phyloP scores from a whole-genome alignment of 2,888 invertebrate genomes.

The Athrips mouffetella region DNA sequence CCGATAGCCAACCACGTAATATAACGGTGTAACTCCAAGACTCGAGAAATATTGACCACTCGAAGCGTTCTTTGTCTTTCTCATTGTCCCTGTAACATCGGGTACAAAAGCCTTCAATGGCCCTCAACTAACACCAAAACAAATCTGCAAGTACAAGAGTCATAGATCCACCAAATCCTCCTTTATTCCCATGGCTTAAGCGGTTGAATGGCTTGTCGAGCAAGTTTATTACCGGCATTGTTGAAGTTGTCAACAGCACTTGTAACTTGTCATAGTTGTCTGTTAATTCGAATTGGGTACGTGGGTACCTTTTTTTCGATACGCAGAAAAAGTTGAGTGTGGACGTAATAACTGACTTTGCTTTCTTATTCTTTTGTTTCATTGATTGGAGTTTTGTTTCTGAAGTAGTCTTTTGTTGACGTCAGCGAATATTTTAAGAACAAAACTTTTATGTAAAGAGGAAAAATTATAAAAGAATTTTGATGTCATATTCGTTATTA shows the following conservation, averaged over 20 bases:
- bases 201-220: slow-evolving; percentile 7
- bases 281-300: slow-evolving; percentile 69
- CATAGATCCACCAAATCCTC: slow-evolving; percentile 25
- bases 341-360: slow-evolving; percentile 42
- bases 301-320: slow-evolving; percentile 46
- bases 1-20: slow-evolving; percentile 38
- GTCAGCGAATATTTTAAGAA: neutral
- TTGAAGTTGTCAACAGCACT: slow-evolving; percentile 51
- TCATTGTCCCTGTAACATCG: slow-evolving; percentile 64
- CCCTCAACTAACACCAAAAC: slow-evolving; percentile 37
- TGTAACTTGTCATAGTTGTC: slow-evolving; percentile 74
- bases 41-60: slow-evolving; percentile 65
- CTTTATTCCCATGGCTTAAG: slow-evolving; percentile 32
- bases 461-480: neutral
- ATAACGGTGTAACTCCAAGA: slow-evolving; percentile 46
- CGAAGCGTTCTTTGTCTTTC: slow-evolving; percentile 61
- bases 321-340: slow-evolving; percentile 56
- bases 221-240: slow-evolving; percentile 22
- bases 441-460: no score
- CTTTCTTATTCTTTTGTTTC: slow-evolving; percentile 31
- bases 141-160: slow-evolving; percentile 26
- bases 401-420: slow-evolving; percentile 13
- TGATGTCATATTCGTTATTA: neutral
- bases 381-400: slow-evolving; percentile 53
- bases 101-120: slow-evolving; percentile 60